Conservation (phyloP, 2,797 vertebrate genomes). For the Aulostomus chinensis region DNA sequence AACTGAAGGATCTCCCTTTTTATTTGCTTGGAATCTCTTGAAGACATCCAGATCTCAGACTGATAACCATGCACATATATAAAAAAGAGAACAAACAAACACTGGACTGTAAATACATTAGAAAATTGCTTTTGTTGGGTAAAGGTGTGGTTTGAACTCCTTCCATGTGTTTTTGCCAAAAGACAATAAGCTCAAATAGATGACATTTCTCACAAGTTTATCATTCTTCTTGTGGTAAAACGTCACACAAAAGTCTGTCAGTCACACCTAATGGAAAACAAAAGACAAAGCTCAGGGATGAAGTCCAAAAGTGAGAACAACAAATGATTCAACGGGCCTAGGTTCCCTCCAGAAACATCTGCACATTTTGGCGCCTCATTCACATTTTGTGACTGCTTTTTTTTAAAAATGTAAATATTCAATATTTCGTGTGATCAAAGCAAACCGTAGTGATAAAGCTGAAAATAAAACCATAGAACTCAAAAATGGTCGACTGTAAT, state of each 20-base stretch:
- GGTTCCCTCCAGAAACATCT: background rate
- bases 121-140: background rate
- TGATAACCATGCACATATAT: no score
- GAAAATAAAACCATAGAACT: no score
- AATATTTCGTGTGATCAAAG: no score
- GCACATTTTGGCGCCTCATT: background rate
- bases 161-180: background rate
- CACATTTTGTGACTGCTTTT: no score
- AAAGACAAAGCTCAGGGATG: background rate
- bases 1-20: no score
- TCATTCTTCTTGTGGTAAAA: constrained; percentile 15
- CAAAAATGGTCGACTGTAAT: no score
- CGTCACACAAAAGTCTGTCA: background rate
- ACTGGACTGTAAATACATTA: no score
- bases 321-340: constrained; percentile 15
- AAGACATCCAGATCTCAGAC: no score
- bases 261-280: background rate
- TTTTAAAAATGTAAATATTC: no score
- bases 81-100: no score
- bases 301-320: background rate
- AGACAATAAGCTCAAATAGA: background rate
- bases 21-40: no score
- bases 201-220: constrained; percentile 3
- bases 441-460: no score
- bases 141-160: background rate